Evolutionary conservation across 2,888 invertebrate genomes (phyloP).

Genomic region (Meandrusa payeni): DNA sequence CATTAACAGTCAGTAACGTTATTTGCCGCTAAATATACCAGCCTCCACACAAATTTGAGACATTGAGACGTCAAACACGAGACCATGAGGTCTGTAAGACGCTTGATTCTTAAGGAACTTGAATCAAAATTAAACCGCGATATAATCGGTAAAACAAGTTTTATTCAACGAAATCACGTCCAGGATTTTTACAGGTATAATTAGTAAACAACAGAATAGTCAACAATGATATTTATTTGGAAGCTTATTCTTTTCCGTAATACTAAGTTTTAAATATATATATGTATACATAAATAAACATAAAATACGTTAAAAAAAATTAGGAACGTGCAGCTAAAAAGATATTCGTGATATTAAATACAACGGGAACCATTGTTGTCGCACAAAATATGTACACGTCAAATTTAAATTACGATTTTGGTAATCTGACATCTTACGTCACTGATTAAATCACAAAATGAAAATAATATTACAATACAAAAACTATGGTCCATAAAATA

Average conservation of each 20-base stretch:
- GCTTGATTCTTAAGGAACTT: too few species aligned
- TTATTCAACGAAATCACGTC: too few species aligned
- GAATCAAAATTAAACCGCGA: too few species aligned
- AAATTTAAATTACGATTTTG: constrained; percentile 29
- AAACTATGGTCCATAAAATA: constrained; percentile 57
- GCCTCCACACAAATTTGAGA: too few species aligned
- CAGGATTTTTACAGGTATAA: too few species aligned
- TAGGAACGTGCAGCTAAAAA: constrained; percentile 23
- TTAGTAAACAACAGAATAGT: constrained; percentile 45
- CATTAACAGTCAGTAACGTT: too few species aligned
- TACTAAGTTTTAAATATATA: constrained; percentile 56
- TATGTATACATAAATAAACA: constrained; percentile 5
- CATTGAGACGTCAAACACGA: too few species aligned
- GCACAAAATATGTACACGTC: background rate
- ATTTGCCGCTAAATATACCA: too few species aligned
- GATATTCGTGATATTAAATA: constrained; percentile 6
- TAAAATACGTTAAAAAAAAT: constrained; percentile 26
- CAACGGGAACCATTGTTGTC: constrained; percentile 1
- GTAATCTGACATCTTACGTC: constrained; percentile 27
- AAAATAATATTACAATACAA: constrained; percentile 37
- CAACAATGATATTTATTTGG: constrained; percentile 78
- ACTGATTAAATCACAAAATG: constrained; percentile 27
- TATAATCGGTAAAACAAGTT: too few species aligned
- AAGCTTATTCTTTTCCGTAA: constrained; percentile 61
- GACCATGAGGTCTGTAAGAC: too few species aligned